Evolutionary conservation across 2,113 vertebrate species (phyloP), one percentile per base, ranked within the genome.

Genomic region (Neotoma lepida): DNA sequence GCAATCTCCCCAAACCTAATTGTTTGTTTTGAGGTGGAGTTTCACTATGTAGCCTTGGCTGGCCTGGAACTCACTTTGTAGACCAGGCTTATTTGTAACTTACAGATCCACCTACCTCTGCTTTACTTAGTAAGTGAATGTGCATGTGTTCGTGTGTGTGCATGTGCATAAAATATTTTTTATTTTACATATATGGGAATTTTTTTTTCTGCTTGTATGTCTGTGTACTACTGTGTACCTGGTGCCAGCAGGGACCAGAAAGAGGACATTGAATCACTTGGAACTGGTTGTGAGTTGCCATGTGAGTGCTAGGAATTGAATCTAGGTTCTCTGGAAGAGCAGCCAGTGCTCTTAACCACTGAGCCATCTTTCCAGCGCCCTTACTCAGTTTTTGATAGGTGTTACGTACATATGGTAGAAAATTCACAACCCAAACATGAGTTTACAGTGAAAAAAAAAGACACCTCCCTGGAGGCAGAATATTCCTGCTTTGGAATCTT

Each of bases 361-460:
- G 10, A 63, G 80, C 24, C 24, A 6, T 84, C 14, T 63, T 24
- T 63, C 39, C 39, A 63, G 56, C 76, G 30, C 24, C n/a, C 80
- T 81, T 58, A 80, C 20, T n/a, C 46, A 33, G 35, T 20, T 56
- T 80, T 90, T 44, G 35, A 22, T 70, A 66, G 64, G 4, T 95
- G 41, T 73, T 90, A 22, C 14, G 58, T 63, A 26, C 22, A n/a
- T 54, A 35, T 41, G 12, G 18, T 81, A 64, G 13, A 85, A 30
- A 94, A 88, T 84, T 96, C 56, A 92, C 39, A 90, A 10, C 61
- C 18, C 6, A 33, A 85, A 66, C 71, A 89, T 77, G 30, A 17
- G 6, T 58, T 88, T 78, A 22, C 9, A 54, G 1, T 93, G 66
- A 77, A 63, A 87, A 70, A 81, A 73, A 88, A 77, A 92, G 51